Evolutionary conservation across 2,113 vertebrate species (phyloP).

Genomic region (Penelope pileata): DNA sequence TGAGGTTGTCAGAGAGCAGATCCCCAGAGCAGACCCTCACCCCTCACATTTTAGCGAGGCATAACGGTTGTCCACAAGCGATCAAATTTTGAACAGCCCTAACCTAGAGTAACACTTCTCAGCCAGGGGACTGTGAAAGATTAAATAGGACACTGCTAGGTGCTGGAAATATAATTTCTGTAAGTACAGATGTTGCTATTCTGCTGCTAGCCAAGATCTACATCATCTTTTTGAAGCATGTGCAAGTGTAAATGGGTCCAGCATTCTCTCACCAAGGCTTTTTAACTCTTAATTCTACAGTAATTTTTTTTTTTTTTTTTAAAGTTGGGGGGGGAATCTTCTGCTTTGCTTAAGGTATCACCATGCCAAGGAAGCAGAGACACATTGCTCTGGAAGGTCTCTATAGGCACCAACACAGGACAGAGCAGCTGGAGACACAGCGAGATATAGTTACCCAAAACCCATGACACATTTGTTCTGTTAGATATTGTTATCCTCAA

Average conservation of each 20-base stretch:
- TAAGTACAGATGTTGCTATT: neutral
- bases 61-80: neutral
- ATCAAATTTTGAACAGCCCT: neutral
- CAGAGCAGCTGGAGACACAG: neutral
- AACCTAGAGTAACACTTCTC: neutral
- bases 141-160: neutral
- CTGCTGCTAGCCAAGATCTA: neutral
- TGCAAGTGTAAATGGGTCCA: neutral
- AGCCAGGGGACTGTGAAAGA: neutral
- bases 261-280: neutral
- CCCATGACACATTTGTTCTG: neutral
- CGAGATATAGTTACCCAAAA: neutral
- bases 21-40: neutral
- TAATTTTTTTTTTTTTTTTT: too few species aligned
- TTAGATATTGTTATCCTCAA: neutral
- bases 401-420: neutral
- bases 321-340: neutral
- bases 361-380: neutral
- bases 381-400: neutral
- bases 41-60: neutral
- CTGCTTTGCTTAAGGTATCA: neutral
- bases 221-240: conserved; percentile 37
- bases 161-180: neutral
- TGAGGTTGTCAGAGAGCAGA: neutral
- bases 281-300: neutral